Evolutionary conservation across 2,797 vertebrate genomes (phyloP).

Genomic region (Scomberomorus guttatus): DNA sequence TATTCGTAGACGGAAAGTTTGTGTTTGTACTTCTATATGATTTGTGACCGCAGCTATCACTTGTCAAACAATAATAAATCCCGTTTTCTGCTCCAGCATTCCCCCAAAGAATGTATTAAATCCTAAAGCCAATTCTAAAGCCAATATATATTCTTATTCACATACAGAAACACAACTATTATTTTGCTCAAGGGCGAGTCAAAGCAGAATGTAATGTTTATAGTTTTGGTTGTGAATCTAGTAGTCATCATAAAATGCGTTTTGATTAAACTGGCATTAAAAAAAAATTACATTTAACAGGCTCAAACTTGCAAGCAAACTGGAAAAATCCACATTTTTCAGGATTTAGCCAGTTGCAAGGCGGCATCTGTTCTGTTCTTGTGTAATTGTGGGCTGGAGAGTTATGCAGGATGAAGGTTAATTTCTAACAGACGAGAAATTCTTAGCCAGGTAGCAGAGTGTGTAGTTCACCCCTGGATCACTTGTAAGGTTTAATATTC

Average conservation of each 20-base stretch:
- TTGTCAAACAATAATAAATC: too few species aligned
- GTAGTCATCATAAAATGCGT: neutral
- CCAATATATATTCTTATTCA: too few species aligned
- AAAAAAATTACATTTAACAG: neutral
- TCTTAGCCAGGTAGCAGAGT: neutral
- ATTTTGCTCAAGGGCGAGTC: too few species aligned
- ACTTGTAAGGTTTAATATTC: constrained; percentile 14
- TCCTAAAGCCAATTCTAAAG: too few species aligned
- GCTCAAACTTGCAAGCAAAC: neutral
- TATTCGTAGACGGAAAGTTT: too few species aligned
- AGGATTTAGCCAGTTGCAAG: neutral
- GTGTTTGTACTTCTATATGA: too few species aligned
- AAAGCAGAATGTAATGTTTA: too few species aligned
- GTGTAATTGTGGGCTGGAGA: neutral
- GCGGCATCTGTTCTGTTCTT: neutral
- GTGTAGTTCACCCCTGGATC: neutral
- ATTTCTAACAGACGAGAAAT: neutral
- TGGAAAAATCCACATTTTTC: neutral
- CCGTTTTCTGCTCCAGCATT: too few species aligned
- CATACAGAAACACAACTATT: too few species aligned
- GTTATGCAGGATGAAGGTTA: neutral
- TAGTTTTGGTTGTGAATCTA: neutral
- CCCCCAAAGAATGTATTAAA: too few species aligned
- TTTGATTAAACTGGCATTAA: too few species aligned
- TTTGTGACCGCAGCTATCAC: too few species aligned